Percentiles rank a stretch among this genome's conserved stretches.
phyloP scores from a whole-genome alignment of 2,888 invertebrate genomes.

The Microplitis deprimator region DNA sequence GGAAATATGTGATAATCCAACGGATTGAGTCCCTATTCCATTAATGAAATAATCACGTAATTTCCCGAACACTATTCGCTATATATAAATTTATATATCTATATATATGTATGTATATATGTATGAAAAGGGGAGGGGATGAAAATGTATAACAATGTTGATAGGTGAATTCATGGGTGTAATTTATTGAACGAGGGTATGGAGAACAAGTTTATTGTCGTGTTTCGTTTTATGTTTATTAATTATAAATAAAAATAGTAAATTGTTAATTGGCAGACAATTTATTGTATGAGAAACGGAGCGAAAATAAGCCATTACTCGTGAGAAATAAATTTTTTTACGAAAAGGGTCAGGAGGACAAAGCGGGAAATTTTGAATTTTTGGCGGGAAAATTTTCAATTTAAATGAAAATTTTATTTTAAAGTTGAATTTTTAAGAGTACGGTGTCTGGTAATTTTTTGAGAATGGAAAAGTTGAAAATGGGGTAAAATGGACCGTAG shows the following conservation, averaged over 20 bases:
- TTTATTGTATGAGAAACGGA: too few species aligned
- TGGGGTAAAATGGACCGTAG: too few species aligned
- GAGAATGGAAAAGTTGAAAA: too few species aligned
- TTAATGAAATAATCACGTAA: constrained; percentile 56
- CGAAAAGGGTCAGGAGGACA: too few species aligned
- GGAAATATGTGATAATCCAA: constrained; percentile 38
- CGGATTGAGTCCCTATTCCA: constrained; percentile 38
- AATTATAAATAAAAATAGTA: not conserved
- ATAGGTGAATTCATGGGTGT: not conserved
- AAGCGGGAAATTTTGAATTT: too few species aligned
- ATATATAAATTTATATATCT: not conserved
- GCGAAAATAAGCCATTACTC: too few species aligned
- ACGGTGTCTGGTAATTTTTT: too few species aligned
- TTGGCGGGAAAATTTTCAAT: too few species aligned
- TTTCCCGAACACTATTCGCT: constrained; percentile 49
- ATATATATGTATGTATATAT: not conserved
- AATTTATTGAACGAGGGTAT: not conserved
- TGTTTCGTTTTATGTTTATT: not conserved
- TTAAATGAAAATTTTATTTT: too few species aligned
- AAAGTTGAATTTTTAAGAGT: too few species aligned
- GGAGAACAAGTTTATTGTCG: not conserved
- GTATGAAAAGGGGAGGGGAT: not conserved
- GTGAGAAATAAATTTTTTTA: too few species aligned
- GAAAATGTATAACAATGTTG: not conserved
- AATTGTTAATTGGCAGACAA: too few species aligned